phyloP scores from a whole-genome alignment of 2,888 invertebrate species.

The Altica lythri region DNA sequence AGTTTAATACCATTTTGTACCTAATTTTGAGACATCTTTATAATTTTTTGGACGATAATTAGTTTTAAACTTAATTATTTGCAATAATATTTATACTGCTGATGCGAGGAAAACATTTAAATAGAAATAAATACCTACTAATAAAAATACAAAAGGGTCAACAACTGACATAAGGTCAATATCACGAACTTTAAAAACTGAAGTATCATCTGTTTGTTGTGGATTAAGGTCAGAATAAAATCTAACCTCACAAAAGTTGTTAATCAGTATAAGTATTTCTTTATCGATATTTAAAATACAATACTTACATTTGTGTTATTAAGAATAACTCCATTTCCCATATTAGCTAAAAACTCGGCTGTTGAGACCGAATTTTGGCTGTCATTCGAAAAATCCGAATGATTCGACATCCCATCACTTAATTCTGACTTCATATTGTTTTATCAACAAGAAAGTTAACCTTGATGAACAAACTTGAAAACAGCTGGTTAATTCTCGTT shows the following conservation, averaged over 20 bases:
- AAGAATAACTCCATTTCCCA: conserved; percentile 50
- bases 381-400: conserved; percentile 57
- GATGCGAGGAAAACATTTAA: too few relatives aligned
- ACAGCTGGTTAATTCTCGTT: conserved; percentile 35
- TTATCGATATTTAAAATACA: background rate
- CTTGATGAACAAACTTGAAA: conserved; percentile 40
- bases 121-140: too few relatives aligned
- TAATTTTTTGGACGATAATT: too few relatives aligned
- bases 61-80: too few relatives aligned
- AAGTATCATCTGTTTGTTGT: too few relatives aligned
- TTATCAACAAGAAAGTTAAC: conserved; percentile 34
- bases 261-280: background rate
- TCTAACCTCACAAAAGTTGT: conserved; percentile 13
- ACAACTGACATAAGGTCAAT: too few relatives aligned
- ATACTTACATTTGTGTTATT: conserved; percentile 51
- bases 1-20: too few relatives aligned
- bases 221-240: background rate
- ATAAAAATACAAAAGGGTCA: too few relatives aligned
- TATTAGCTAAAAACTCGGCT: conserved; percentile 51
- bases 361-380: conserved; percentile 55
- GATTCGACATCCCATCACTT: conserved; percentile 55
- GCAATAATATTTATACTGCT: too few relatives aligned
- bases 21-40: too few relatives aligned
- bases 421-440: conserved; percentile 54
- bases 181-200: too few relatives aligned